phyloP scores from a whole-genome alignment of 2,888 invertebrate species.

The Agrypnus murinus region DNA sequence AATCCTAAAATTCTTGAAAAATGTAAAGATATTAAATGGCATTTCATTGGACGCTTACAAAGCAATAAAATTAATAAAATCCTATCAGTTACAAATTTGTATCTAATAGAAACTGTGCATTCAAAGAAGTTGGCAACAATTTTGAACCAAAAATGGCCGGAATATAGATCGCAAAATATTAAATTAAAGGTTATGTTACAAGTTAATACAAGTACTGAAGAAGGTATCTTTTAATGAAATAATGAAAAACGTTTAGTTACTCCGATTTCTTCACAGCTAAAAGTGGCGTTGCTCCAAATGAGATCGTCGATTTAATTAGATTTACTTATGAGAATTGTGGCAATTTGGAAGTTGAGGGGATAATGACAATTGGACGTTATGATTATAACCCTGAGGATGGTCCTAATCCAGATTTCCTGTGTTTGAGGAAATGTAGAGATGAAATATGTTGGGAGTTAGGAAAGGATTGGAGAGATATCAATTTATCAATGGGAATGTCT shows the following conservation, averaged over 20 bases:
- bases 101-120: constrained; percentile 92
- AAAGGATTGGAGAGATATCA: constrained; percentile 76
- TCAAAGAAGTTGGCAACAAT: constrained; percentile 86
- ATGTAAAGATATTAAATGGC: constrained; percentile 95
- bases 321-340: constrained; percentile 85
- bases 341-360: constrained; percentile 85
- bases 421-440: constrained; percentile 82
- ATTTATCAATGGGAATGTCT: constrained; percentile 99
- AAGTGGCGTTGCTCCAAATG: constrained; percentile 84
- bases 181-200: constrained; percentile 92
- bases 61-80: constrained; percentile 94
- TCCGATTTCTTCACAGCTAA: too few species aligned
- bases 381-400: constrained; percentile 83
- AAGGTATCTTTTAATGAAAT: too few species aligned
- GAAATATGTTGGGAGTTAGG: constrained; percentile 81
- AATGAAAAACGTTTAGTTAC: too few species aligned
- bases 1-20: constrained; percentile 80
- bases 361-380: constrained; percentile 98
- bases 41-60: constrained; percentile 97
- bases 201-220: constrained; percentile 94
- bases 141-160: constrained; percentile 85
- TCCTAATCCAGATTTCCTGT: constrained; percentile 92
- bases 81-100: constrained; percentile 82
- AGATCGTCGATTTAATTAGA: constrained; percentile 79
- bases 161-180: constrained; percentile 73